Evolutionary conservation across 1,140 invertebrate genomes (phyloP), one percentile per base, ranked within the genome.

Genomic region (Drosophila athabasca): DNA sequence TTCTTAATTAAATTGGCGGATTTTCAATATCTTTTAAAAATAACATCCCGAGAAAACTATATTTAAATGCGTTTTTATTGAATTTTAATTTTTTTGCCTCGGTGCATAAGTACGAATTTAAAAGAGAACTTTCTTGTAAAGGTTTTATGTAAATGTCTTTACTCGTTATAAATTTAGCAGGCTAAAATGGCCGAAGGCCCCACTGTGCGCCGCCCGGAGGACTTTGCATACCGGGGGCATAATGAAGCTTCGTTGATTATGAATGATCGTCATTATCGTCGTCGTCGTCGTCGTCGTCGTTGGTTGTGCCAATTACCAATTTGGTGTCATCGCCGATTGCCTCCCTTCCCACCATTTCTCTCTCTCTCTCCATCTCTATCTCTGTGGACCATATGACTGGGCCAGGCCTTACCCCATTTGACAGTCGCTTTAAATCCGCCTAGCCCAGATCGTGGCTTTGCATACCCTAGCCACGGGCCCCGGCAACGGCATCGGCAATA

Each of bases 231-330:
- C 74, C 54, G 68, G 59, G 55, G 39, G 39, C 53, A 65, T 53
- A 48, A 57, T 31, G 39, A 64, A 50, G 49, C 45, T 51, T 31
- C 9, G 17, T 60, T n/a, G 35, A 48, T 67, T 24, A 59, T 76
- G 45, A 53, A 44, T 51, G 54, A 74, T 79, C 51, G 57, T 52
- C 61, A 61, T 41, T 51, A 75, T 74, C 62, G 35, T 59, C 41
- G 59, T 67, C 26, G 67, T 9, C 26, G 26, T 8, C 22, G 22
- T 24, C 24, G 24, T 62, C 31, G 57, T 69, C 41, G 55, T 43
- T 49, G 76, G 59, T 61, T 79, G 81, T 79, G 81, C 65, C 67
- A 70, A 58, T 70, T 75, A 65, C 81, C 81, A 76, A 81, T 81
- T 84, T 81, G 57, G 66, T 82, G 79, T 68, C 73, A 57, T 76